Base-by-base conservation (phyloP, 2,113 vertebrate species). In the Myiagra hebetior region DNA sequence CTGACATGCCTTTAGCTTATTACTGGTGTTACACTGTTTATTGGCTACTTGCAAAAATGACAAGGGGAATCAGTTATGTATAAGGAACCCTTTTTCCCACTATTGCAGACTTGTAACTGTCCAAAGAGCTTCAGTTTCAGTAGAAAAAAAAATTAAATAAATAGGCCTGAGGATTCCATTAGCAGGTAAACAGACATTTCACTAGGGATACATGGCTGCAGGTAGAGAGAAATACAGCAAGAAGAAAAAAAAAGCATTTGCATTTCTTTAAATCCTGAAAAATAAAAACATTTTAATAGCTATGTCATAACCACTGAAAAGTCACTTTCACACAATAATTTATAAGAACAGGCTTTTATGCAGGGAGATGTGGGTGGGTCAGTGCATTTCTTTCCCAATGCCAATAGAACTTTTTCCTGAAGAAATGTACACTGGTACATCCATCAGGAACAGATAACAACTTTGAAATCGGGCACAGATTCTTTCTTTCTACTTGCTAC, bases 221-320 rank as follows among this genome's bases (percentile, higher is more conserved):
- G n/a, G 13, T 56, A 49, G 20, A 63, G 22, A 68, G 20, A 68
- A 89, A 84, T 21, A 64, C 4, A 46, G n/a, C n/a, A n/a, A n/a
- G 31, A 0, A 1, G 1, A 3, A 26, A 13, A 15, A 39, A 75
- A 44, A 33, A 49, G 10, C 9, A 52, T 46, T 57, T 76, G 26
- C 33, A 59, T 50, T 91, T 79, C 42, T 91, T 57, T 18, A 50
- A 72, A 79, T 42, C 47, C 26, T 37, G 28, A 15, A 65, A 74
- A 87, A 90, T 1, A 39, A 10, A 77, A 50, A 37, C 80, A 59
- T 93, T 87, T 78, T 64, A 42, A 42, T 47, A 76, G 18, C 47
- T 82, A n/a, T 80, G 49, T 39, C 65, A 68, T 31, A 88, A 62
- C 18, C 17, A 46, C 26, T 67, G 39, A 13, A 64, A 82, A n/a